Conservation (phyloP, 2,797 vertebrate species). For the Rhinella marina region DNA sequence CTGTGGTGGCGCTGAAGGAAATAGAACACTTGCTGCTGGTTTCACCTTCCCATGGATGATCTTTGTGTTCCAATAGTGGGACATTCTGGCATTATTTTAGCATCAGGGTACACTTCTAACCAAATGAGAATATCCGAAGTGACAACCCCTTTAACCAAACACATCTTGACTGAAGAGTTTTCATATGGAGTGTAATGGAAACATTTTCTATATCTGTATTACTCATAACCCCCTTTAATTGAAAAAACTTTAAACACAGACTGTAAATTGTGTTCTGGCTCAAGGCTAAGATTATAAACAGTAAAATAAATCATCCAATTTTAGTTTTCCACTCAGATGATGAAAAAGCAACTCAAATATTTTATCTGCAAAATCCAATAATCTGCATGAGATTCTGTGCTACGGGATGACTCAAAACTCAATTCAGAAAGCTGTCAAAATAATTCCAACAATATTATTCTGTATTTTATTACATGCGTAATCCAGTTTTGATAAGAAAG, state of each 20-base stretch:
- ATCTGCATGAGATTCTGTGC: not conserved
- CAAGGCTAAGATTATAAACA: not conserved
- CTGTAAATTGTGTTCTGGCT: not conserved
- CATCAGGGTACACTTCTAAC: not conserved
- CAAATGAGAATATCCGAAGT: not conserved
- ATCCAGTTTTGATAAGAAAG: not conserved
- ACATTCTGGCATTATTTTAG: not conserved
- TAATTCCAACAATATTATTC: not conserved
- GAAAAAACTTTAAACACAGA: not conserved
- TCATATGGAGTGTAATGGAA: not conserved
- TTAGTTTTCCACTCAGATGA: slow-evolving; percentile 3
- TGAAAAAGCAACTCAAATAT: not conserved
- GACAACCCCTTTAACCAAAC: not conserved
- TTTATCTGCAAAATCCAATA: not conserved
- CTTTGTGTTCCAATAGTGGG: not conserved
- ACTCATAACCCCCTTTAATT: not conserved
- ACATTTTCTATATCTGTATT: not conserved
- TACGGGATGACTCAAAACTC: not conserved
- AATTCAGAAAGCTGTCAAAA: not conserved
- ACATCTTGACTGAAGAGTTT: not conserved
- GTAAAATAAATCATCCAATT: slow-evolving; percentile 2
- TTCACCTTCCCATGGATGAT: no score
- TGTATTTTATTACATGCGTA: not conserved
- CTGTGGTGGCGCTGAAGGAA: not conserved
- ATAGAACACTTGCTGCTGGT: not conserved